Base-by-base conservation (phyloP, 2,113 vertebrate species). In the Hyperoodon ampullatus region DNA sequence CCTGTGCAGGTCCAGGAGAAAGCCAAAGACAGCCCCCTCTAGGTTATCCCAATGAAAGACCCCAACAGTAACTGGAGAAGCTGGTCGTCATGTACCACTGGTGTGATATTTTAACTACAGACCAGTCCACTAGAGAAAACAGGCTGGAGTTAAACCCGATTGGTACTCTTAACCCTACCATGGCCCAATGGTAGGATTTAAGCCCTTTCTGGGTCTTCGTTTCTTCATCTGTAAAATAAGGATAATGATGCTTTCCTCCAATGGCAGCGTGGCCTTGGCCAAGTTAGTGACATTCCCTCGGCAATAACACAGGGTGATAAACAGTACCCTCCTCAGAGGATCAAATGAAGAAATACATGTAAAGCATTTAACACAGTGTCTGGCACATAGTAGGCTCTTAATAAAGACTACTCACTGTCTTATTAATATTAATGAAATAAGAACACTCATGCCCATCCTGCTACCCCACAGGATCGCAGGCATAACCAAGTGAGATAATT, bases 21-120 rank as follows among this genome's bases (percentile, higher is more conserved):
- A 11, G 58, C 42, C 33, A 26, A 75, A 91, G 24, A 65, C 83
- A 35, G 77, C 12, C 60, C 19, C 19, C 0, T 6, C 7, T 9
- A 3, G 63, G n/a, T 39, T 12, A 72, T 10, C 61, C 12, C 16
- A 2, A 0, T 39, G n/a, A 6, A 58, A 70, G n/a, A 24, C n/a
- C 35, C 0, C 8, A 47, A 50, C 21, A 42, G 28, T 18, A 30
- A 2, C 19, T 12, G 21, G 66, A 60, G 61, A 53, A 44, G 9
- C 50, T 30, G 61, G 47, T 2, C 1, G 6, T 21, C 50, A 12
- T 0, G 2, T 23, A 6, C 21, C 72, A 13, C 5, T 1, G 39
- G 39, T 18, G 28, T 28, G 55, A 39, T 58, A 60, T 18, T 87
- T 71, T 58, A 75, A 81, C 68, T 19, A 24, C 16, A 70, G 55